Evolutionary conservation across 2,888 invertebrate genomes (phyloP), one percentile per base, ranked within the genome.

Genomic region (Aporophyla lueneburgensis): DNA sequence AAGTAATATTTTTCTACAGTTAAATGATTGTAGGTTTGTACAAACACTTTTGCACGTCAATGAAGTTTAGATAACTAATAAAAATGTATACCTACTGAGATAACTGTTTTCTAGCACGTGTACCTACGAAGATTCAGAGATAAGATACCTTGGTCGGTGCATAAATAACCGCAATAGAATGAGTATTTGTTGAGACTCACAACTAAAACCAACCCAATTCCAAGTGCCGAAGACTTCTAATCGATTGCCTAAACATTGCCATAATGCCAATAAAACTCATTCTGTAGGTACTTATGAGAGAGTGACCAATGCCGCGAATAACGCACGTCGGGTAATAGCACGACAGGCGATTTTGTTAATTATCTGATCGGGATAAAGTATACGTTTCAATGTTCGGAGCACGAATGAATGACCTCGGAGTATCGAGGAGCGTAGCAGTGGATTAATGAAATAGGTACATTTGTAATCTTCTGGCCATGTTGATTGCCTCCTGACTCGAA

Each of bases 291-390:
- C 24, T 24, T 27, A 49, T 10, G 43, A 14, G 16, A 27, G 24
- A 49, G 21, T 74, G 24, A 74, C 14, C 51, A 58, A 74, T 51
- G 58, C 19, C 27, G n/a, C 33, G 51, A 58, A 67, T 51, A 67
- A 12, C 43, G 12, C 43, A 43, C n/a, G 16, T 27, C 16, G 9
- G 43, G 7, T 40, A n/a, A 58, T 19, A 21, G 49, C 10, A 40
- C 21, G 58, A 74, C 24, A 7, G 21, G 19, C 33, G 27, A 76
- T 76, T 68, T 59, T 75, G 53, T 43, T 33, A 16, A 76, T 59
- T 67, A 76, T 68, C 0, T 40, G 24, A 67, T 58, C 14, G 27
- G n/a, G 10, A 27, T 76, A 75, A 75, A 46, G 33, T 16, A 53
- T 6, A 46, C 14, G 59, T 61, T 75, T 75, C 53, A 59, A 75